Evolutionary conservation across 2,888 invertebrate genomes (phyloP), one percentile per base, ranked within the genome.

Genomic region (Euzetes globulus): DNA sequence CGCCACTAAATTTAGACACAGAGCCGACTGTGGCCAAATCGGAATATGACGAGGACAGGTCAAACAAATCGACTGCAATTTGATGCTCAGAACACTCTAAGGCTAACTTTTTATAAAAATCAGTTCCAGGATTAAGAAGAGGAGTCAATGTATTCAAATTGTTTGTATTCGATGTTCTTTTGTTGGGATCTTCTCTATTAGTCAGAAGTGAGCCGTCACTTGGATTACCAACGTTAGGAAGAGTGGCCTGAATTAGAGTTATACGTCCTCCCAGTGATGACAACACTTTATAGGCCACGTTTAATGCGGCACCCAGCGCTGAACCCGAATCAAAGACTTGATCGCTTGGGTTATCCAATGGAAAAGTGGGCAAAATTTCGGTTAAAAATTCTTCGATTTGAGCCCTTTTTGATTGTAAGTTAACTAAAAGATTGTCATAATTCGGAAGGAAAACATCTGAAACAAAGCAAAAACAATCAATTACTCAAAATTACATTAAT

Each of bases 81-180:
- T 98, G 97, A 80, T 94, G 94, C 0, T 92, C 94, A 79, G 94
- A 95, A 83, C 97, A 98, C 83, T 99, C 97, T 71, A 99, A 84
- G 0, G 99, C 95, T 45, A 95, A 84, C 68, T 94, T 89, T 85
- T 99, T 99, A 85, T 95, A 95, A 85, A 97, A 99, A 84, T 99
- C 99, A 1, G 93, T 97, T 2, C 94, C 93, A 0, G 99, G 97
- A 83, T 78, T 75, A 22, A 77, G 68, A 6, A 73, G 72, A 19
- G 75, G 77, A n/a, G 75, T 75, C 47, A 77, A 58, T 33, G 63
- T 41, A 41, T 58, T 74, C 15, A 63, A 72, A 45, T 65, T 75
- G 41, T 77, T 71, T 73, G 83, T 83, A 81, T 91, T 90, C 9
- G 89, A 87, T 47, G 87, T 84, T 63, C 94, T 86, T 78, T 91